These are phyloP conservation scores for Sebastolobus altivelis DNA, from an alignment of 2,797 vertebrate genomes.

Conservation along the genomic window DNA sequence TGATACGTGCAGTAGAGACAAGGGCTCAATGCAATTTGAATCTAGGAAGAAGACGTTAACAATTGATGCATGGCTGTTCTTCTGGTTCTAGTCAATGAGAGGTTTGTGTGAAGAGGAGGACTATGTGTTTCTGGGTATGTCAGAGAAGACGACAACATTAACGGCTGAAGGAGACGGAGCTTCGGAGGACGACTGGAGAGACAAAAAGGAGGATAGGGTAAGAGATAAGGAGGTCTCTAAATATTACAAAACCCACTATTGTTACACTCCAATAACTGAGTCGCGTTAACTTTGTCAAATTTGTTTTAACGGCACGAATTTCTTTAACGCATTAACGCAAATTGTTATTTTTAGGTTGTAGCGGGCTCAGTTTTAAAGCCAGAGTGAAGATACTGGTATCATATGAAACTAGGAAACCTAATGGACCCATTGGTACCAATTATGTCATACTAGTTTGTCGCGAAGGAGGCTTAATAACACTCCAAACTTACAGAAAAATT, in stretches of 20 bases:
- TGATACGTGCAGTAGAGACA: neutral
- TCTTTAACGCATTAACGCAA: too few relatives aligned
- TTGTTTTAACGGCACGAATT: too few relatives aligned
- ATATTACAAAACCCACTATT: neutral
- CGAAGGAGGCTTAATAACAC: too few relatives aligned
- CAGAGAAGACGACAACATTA: neutral
- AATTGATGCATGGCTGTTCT: neutral
- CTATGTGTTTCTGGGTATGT: slow-evolving; percentile 74
- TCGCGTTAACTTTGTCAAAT: too few relatives aligned
- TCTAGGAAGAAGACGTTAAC: neutral
- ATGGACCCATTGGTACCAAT: too few relatives aligned
- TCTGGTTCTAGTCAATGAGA: slow-evolving; percentile 80
- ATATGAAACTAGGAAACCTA: too few relatives aligned
- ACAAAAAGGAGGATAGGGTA: slow-evolving; percentile 75
- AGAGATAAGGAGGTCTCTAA: slow-evolving; percentile 8
- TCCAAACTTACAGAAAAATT: too few relatives aligned
- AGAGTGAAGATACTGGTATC: too few relatives aligned
- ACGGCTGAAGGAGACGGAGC: neutral
- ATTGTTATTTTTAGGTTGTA: too few relatives aligned
- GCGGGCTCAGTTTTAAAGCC: too few relatives aligned
- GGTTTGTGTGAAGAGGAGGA: slow-evolving; percentile 85
- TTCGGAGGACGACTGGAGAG: slow-evolving; percentile 48
- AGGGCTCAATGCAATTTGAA: neutral
- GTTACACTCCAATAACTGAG: too few relatives aligned
- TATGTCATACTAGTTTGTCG: too few relatives aligned